Base-by-base conservation (phyloP, 2,888 invertebrate species). In the Hydriomena furcata region DNA sequence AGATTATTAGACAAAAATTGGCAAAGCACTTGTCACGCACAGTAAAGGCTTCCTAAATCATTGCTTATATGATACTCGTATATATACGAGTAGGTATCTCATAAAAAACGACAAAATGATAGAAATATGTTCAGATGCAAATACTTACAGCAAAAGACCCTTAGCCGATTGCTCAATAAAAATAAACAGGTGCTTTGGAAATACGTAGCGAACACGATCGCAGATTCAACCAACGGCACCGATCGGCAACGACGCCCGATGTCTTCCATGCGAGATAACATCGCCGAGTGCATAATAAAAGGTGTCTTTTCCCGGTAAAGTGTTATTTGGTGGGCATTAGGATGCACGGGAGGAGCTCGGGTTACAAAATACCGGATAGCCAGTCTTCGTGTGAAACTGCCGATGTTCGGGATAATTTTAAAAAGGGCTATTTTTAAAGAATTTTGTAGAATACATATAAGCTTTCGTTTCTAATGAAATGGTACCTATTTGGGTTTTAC, bases 261-360 rank as follows among this genome's bases (percentile, higher is more conserved):
- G 34, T 55, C 53, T 38, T 60, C 56, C 67, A 63, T 72, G 66
- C 65, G 65, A 60, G 72, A 73, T 74, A 71, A 66, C 66, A 75
- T 73, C 72, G 47, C 57, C 54, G 53, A 60, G 38, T 61, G 78
- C 76, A 75, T 79, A 79, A 71, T 76, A 79, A 78, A 75, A 71
- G 69, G 68, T 76, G 75, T 61, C 59, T 69, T 65, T 76, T 76
- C 79, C 66, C 58, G 64, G 76, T 76, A 47, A 74, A 76, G 73
- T 71, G 72, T 58, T 68, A 65, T 69, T 72, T 63, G 65, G 68
- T 66, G 64, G 56, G 53, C 76, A 78, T 79, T 77, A 71, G 65
- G 68, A 78, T 77, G 79, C 82, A 71, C 54, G 65, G 52, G 66
- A 58, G 35, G 36, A 41, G 48, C 56, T 43, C 52, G 63, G 56